Percentiles rank a stretch among this genome's conserved stretches.
Conservation (phyloP, 2,888 invertebrate species). For the Aphodius granarius region DNA sequence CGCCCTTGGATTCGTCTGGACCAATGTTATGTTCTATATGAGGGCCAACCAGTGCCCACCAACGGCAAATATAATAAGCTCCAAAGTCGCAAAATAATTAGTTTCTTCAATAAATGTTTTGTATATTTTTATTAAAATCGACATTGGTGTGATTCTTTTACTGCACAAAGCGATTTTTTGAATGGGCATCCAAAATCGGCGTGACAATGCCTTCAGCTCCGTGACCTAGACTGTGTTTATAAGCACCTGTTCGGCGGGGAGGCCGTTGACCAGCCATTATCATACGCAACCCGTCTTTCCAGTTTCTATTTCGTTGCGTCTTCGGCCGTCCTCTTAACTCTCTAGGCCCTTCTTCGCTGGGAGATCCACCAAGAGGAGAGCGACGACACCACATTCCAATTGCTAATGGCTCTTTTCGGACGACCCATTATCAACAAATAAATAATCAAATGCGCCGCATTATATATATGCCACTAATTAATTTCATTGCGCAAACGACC, state of each 20-base stretch:
- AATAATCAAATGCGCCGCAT: constrained; percentile 6
- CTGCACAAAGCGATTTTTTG: constrained; percentile 28
- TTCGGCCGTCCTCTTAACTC: constrained; percentile 27
- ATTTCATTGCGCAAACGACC: not conserved
- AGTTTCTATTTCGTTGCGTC: constrained; percentile 50
- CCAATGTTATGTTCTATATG: constrained; percentile 9
- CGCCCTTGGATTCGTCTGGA: constrained; percentile 1
- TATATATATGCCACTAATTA: constrained; percentile 7
- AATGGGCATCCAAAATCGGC: constrained; percentile 31
- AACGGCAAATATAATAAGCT: not conserved
- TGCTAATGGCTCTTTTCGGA: constrained; percentile 25
- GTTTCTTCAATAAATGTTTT: not conserved
- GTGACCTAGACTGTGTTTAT: constrained; percentile 47
- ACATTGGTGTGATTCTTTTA: not conserved
- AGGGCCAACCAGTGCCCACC: not conserved
- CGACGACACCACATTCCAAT: constrained; percentile 25
- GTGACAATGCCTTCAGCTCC: constrained; percentile 33
- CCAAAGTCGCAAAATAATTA: not conserved
- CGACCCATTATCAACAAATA: constrained; percentile 22
- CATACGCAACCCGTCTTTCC: constrained; percentile 53
- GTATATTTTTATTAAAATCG: not conserved
- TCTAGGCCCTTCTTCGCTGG: constrained; percentile 13
- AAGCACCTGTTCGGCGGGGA: constrained; percentile 49
- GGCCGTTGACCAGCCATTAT: constrained; percentile 53
- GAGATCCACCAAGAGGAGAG: not conserved